phyloP scores from a whole-genome alignment of 2,797 vertebrate species.

The Lepus townsendii region DNA sequence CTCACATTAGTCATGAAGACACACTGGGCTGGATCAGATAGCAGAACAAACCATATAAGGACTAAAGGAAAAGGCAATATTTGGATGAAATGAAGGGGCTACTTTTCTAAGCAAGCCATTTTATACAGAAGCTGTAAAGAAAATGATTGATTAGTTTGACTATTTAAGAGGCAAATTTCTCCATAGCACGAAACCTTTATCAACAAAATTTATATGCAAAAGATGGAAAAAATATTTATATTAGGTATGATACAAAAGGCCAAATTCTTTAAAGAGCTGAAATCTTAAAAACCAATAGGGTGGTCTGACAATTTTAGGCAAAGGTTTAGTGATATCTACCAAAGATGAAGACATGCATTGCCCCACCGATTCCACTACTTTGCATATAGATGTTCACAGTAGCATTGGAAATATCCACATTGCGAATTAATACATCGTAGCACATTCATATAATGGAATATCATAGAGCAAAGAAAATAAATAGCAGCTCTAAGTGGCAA shows the following conservation, averaged over 20 bases:
- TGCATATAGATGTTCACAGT: not conserved
- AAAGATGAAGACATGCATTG: not conserved
- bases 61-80: not conserved
- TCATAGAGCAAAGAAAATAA: not conserved
- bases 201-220: not conserved
- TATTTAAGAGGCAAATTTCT: not conserved
- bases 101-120: not conserved
- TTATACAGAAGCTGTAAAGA: not conserved
- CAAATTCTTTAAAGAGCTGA: constrained; percentile 7
- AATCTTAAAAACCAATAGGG: not conserved
- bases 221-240: constrained; percentile 4
- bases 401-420: not conserved
- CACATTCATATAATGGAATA: not conserved
- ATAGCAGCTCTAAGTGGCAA: not conserved
- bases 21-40: not conserved
- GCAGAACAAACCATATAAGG: not conserved
- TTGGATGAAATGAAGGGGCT: not conserved
- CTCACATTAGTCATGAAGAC: not conserved
- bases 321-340: not conserved
- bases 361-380: not conserved
- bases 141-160: not conserved
- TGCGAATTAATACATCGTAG: not conserved
- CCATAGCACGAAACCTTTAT: not conserved
- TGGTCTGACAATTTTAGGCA: not conserved
- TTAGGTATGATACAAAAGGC: not conserved